Evolutionary conservation across 1,140 invertebrate genomes (phyloP).

Genomic region (Trachelipus rathkii): DNA sequence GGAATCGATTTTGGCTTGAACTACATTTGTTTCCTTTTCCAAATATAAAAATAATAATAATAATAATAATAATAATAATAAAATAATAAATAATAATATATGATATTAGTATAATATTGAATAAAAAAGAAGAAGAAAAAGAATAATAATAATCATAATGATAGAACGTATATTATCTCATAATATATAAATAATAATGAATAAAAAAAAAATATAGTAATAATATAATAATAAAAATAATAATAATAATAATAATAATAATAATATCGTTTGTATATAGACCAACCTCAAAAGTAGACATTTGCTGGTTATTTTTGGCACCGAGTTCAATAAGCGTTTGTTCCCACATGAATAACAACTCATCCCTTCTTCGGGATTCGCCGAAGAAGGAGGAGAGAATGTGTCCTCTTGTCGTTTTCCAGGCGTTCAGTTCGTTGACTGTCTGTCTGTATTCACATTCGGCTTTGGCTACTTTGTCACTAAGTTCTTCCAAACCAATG

Average conservation of each 20-base stretch:
- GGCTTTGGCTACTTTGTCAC: not conserved
- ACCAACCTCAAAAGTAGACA: constrained; percentile 5
- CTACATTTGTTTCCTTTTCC: not conserved
- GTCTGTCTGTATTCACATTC: constrained; percentile 13
- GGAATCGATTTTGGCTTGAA: not conserved
- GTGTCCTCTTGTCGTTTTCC: not conserved
- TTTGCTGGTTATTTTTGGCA: constrained; percentile 13
- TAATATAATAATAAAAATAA: too few relatives aligned
- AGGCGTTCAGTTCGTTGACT: constrained; percentile 8
- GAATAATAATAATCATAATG: too few relatives aligned
- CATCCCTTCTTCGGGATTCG: not conserved
- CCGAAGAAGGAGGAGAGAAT: constrained; percentile 12
- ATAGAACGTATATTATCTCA: too few relatives aligned
- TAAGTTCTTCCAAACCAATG: constrained; percentile 17
- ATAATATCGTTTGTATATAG: too few relatives aligned
- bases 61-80: too few relatives aligned
- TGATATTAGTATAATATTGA: too few relatives aligned
- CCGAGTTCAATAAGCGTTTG: not conserved
- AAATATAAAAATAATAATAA: too few relatives aligned
- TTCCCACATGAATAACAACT: constrained; percentile 26
- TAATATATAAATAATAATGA: too few relatives aligned
- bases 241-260: too few relatives aligned
- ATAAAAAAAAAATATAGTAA: too few relatives aligned
- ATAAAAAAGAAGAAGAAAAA: too few relatives aligned
- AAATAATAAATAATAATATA: too few relatives aligned